phyloP scores from a whole-genome alignment of 2,888 invertebrate genomes.

The Melinaea menophilus region DNA sequence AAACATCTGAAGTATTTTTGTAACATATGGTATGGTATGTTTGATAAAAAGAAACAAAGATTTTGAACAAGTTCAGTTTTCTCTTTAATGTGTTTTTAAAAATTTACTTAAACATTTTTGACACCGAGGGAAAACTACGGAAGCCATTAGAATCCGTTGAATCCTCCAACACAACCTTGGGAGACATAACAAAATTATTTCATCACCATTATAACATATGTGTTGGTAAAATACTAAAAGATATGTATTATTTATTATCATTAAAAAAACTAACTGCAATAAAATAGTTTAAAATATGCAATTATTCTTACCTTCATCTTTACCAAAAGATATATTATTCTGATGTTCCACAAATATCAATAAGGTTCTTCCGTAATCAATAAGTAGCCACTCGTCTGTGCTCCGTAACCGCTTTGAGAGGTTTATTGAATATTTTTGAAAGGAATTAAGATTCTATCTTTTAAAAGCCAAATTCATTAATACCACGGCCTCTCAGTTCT shows the following conservation, averaged over 20 bases:
- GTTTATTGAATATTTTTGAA: slow-evolving; percentile 72
- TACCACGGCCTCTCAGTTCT: slow-evolving; percentile 61
- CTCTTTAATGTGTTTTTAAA: too few relatives aligned
- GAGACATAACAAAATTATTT: slow-evolving; percentile 81
- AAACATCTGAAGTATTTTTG: too few relatives aligned
- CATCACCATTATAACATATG: slow-evolving; percentile 82
- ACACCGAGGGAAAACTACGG: too few relatives aligned
- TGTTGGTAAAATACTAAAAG: slow-evolving; percentile 85
- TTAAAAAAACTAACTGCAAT: background rate
- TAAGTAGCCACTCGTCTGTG: too few relatives aligned
- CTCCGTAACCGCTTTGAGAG: slow-evolving; percentile 40
- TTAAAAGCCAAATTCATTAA: slow-evolving; percentile 65
- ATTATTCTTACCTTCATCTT: background rate
- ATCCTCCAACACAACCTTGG: slow-evolving; percentile 78
- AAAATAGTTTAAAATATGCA: background rate
- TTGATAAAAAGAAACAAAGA: too few relatives aligned
- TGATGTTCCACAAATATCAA: background rate
- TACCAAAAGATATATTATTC: background rate
- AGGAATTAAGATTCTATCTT: slow-evolving; percentile 63
- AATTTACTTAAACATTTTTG: too few relatives aligned
- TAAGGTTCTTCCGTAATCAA: slow-evolving; percentile 2
- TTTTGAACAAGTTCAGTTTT: too few relatives aligned
- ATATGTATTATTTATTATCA: slow-evolving; percentile 36
- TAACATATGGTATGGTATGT: too few relatives aligned
- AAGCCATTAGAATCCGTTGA: slow-evolving; percentile 56